Conservation (phyloP, 1,140 invertebrate genomes). For the Diabrotica virgifera region DNA sequence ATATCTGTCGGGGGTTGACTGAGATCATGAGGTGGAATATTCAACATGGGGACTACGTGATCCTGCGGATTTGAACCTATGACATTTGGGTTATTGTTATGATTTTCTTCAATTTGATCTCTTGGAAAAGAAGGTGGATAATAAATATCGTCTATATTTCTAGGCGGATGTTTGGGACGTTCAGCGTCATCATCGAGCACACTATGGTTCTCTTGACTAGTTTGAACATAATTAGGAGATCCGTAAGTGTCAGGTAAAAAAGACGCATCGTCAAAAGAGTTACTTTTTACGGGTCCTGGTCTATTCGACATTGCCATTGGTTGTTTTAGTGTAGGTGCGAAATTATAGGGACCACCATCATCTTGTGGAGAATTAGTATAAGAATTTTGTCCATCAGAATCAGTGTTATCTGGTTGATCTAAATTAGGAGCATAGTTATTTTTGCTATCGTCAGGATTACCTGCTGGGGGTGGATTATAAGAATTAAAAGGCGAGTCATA, state of each 20-base stretch:
- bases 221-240: background rate
- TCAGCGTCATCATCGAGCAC: slow-evolving; percentile 24
- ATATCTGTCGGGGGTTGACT: background rate
- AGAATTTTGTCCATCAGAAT: slow-evolving; percentile 8
- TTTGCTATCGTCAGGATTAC: slow-evolving; percentile 6
- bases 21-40: background rate
- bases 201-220: slow-evolving; percentile 23
- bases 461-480: slow-evolving; percentile 37
- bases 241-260: too few species aligned
- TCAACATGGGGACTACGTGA: background rate
- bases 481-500: slow-evolving; percentile 39
- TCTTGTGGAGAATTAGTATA: slow-evolving; percentile 16
- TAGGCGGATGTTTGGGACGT: slow-evolving; percentile 28
- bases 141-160: slow-evolving; percentile 27
- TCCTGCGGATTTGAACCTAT: background rate
- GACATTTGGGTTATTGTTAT: background rate
- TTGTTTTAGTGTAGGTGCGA: background rate
- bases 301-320: background rate
- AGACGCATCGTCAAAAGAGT: slow-evolving; percentile 5
- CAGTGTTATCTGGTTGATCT: slow-evolving; percentile 1
- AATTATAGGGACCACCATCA: slow-evolving; percentile 14
- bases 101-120: slow-evolving; percentile 7
- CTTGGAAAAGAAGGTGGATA: slow-evolving; percentile 31
- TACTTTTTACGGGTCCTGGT: background rate
- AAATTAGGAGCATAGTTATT: slow-evolving; percentile 15